Evolutionary conservation across 1,140 invertebrate genomes (phyloP).

Genomic region (Aleiodes sp.): DNA sequence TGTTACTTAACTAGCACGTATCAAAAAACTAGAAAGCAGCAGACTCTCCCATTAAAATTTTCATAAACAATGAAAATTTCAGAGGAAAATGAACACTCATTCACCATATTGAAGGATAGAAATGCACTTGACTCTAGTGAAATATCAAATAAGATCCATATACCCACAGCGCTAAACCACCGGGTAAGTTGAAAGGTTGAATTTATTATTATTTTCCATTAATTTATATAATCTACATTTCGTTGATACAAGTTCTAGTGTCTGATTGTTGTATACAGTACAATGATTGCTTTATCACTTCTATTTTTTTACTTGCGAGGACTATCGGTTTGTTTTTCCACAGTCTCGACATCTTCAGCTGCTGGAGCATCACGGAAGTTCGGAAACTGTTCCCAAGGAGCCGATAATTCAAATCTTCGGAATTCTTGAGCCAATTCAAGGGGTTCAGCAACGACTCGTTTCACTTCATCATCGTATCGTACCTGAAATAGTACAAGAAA

Average conservation of each 20-base stretch:
- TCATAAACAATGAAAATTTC: too few relatives aligned
- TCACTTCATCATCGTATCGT: constrained; percentile 96
- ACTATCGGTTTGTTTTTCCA: background rate
- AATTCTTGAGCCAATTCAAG: constrained; percentile 98
- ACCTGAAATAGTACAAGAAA: constrained; percentile 68
- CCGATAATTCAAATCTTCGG: constrained; percentile 94
- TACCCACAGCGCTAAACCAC: too few relatives aligned
- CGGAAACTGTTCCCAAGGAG: constrained; percentile 98
- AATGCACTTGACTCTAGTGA: too few relatives aligned
- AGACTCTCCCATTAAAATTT: too few relatives aligned
- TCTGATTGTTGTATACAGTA: background rate
- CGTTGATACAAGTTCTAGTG: constrained; percentile 22
- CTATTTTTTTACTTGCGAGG: background rate
- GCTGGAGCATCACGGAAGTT: constrained; percentile 76
- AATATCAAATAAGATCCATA: too few relatives aligned
- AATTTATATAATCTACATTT: constrained; percentile 20
- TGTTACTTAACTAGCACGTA: too few relatives aligned
- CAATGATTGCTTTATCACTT: background rate
- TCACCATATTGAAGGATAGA: too few relatives aligned
- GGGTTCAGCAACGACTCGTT: constrained; percentile 94
- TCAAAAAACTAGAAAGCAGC: too few relatives aligned
- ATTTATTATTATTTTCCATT: too few relatives aligned
- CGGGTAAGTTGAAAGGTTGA: too few relatives aligned
- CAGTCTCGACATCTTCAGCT: constrained; percentile 55
- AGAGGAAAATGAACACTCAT: too few relatives aligned